Base-by-base conservation (phyloP, 2,113 vertebrate genomes). In the Carassius gibelio region DNA sequence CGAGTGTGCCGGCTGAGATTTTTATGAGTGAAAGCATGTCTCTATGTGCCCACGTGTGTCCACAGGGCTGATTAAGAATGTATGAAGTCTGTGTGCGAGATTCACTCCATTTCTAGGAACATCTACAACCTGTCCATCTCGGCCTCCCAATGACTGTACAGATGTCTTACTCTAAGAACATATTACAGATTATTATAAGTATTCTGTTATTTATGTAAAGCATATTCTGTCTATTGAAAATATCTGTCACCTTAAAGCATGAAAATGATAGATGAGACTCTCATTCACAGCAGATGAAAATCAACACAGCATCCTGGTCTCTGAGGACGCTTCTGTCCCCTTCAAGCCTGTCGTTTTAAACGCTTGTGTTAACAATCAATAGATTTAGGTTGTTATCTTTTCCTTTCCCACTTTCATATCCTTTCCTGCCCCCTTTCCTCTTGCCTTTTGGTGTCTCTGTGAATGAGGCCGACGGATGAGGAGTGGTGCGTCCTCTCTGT, bases 391-490 rank as follows among this genome's bases (percentile, higher is more conserved):
- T 84, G 79, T 81, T 86, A 83, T 88, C 57, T 81, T 88, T 85
- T 87, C 72, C 79, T 75, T 75, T 77, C 61, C 88, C 85, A 88
- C 86, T 91, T 88, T 86, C 82, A 52, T 79, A 83, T 57, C 15
- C 48, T 78, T 45, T 72, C 69, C 75, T 72, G 26, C 21, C 84
- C 50, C 48, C 72, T 7, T 85, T 21, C 21, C 30, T 71, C 48
- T 38, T 75, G 76, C 36, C 76, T 26, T 85, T 8, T 62, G 17
- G 61, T 83, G 62, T 80, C 62, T 81, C 23, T 75, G 45, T 88
- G 59, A 61, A 75, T 86, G 89, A 89, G 79, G 84, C 83, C 90
- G 91, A 90, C 85, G 88, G 89, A 92, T 91, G 91, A 89, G 61
- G 61, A 78, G 75, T 50, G 75, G 9, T 1, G 13, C 78, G 88